A percentile compares a stretch with the other conserved stretches of the same genome.
phyloP scores from a whole-genome alignment of 2,797 vertebrate species.

The Loriculus beryllinus region DNA sequence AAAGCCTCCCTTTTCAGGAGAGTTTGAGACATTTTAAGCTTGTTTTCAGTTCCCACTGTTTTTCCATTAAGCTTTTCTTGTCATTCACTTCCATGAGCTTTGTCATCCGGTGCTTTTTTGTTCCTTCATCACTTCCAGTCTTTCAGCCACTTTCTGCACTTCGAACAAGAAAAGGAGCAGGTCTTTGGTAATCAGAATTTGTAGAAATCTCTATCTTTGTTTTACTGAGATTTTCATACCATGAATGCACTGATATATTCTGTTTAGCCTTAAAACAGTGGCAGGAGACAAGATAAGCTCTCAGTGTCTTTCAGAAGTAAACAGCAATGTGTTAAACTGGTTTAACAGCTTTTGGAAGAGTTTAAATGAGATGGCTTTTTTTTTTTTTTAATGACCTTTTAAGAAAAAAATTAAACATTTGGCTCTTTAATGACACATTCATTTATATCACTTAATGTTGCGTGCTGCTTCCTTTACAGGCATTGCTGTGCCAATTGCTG shows the following conservation, averaged over 20 bases:
- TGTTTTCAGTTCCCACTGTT: not conserved
- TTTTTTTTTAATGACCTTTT: not conserved
- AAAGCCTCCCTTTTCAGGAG: not conserved
- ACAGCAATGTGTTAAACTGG: constrained; percentile 31
- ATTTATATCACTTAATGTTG: constrained; percentile 29
- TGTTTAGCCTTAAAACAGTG: not conserved
- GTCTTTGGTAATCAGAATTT: not conserved
- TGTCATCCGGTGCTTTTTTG: not conserved
- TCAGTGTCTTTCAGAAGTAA: constrained; percentile 1
- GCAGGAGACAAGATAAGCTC: constrained; percentile 29
- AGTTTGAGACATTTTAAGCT: not conserved
- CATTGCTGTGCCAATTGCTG: not conserved
- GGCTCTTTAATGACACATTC: constrained; percentile 6
- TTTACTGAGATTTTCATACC: not conserved
- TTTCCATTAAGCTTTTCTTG: not conserved
- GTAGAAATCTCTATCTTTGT: not conserved
- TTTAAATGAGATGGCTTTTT: not conserved
- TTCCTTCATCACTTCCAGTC: not conserved
- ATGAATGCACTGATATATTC: not conserved
- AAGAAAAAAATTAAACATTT: constrained; percentile 14
- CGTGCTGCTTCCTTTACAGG: not conserved
- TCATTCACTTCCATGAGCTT: not conserved
- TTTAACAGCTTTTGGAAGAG: constrained; percentile 23
- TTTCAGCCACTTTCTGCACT: not conserved
- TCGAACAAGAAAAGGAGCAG: not conserved